Conservation (phyloP, 2,113 vertebrate species). For the Eublepharis macularius region DNA sequence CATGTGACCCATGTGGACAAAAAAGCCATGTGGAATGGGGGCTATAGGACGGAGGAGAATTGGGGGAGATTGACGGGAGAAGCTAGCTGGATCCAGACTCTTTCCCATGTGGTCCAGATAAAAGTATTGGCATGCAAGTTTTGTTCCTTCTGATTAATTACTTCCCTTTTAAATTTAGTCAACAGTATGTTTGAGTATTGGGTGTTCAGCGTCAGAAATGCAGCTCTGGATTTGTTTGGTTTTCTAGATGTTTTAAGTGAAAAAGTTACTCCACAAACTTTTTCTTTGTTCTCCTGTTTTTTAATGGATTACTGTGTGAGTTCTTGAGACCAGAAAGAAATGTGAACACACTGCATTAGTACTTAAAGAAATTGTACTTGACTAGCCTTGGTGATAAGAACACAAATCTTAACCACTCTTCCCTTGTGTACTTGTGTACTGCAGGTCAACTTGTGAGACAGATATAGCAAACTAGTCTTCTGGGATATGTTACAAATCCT, state of each 20-base stretch:
- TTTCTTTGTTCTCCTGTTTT: background rate
- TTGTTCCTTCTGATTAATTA: background rate
- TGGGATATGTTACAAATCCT: background rate
- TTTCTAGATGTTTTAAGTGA: background rate
- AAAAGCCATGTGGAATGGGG: no score
- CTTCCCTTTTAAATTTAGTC: background rate
- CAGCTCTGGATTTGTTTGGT: background rate
- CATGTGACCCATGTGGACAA: no score
- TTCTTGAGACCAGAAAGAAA: background rate
- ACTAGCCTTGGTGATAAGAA: background rate
- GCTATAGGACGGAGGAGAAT: no score
- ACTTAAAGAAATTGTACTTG: background rate
- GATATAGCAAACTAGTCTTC: background rate
- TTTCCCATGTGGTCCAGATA: no score
- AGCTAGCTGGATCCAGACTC: no score
- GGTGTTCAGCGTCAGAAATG: background rate
- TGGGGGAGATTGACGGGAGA: no score
- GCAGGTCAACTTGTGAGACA: background rate
- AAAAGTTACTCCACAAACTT: background rate
- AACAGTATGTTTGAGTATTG: background rate
- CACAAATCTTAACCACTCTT: background rate
- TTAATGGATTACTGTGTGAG: background rate
- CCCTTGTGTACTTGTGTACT: background rate
- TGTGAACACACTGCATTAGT: background rate
- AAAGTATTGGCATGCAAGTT: background rate